A percentile compares a stretch with the other conserved stretches of the same genome.
These are phyloP conservation scores for Dioctria rufipes DNA, from an alignment of 2,888 invertebrate species.

Conservation along the genomic window DNA sequence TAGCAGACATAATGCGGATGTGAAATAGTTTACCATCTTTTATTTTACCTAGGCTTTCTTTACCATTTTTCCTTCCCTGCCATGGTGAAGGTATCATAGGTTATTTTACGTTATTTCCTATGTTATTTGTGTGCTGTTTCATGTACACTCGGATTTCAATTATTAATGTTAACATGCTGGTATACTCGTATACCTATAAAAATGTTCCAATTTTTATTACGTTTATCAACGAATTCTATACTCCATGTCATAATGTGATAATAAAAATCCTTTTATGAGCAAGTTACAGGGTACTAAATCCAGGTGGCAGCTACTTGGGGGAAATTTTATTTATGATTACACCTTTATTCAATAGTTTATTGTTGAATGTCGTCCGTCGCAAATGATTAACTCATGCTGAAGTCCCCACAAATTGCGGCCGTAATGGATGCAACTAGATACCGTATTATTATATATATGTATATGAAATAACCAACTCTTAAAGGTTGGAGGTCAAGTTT, in stretches of 20 bases:
- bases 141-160: too few relatives aligned
- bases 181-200: not conserved
- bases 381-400: not conserved
- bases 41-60: too few relatives aligned
- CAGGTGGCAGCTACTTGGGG: not conserved
- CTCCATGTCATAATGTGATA: not conserved
- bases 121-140: too few relatives aligned
- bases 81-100: too few relatives aligned
- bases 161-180: too few relatives aligned
- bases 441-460: not conserved
- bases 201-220: not conserved
- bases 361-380: not conserved
- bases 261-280: slow-evolving; percentile 13
- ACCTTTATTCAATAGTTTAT: slow-evolving; percentile 21
- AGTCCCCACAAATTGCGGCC: not conserved
- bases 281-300: slow-evolving; percentile 1
- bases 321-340: slow-evolving; percentile 26
- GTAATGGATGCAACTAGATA: not conserved
- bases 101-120: too few relatives aligned
- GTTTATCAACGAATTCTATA: slow-evolving; percentile 4
- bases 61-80: too few relatives aligned
- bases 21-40: too few relatives aligned
- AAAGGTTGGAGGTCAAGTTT: too few relatives aligned
- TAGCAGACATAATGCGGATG: too few relatives aligned
- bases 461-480: too few relatives aligned